phyloP scores from a whole-genome alignment of 2,888 invertebrate genomes.

The Chymomyza procnemis region DNA sequence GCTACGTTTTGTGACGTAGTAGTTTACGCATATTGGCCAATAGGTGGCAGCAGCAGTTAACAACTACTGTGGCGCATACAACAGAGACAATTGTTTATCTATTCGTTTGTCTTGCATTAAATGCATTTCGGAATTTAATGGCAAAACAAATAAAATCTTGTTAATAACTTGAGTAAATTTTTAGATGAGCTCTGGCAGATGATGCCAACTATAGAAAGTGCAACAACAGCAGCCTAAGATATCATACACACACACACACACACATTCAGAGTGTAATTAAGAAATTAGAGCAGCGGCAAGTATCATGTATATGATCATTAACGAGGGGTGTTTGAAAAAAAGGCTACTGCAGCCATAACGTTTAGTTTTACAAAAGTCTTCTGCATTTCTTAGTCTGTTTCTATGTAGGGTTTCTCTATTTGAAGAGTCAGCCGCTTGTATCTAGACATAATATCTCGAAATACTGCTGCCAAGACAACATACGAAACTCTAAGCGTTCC shows the following conservation, averaged over 20 bases:
- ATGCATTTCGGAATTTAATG: not conserved
- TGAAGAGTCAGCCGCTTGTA: no score
- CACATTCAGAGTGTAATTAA: conserved; percentile 61
- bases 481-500: no score
- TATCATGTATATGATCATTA: not conserved
- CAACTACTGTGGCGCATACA: conserved; percentile 22
- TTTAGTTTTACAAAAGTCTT: no score
- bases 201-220: not conserved
- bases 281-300: conserved; percentile 58
- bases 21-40: not conserved
- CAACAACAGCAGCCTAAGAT: not conserved
- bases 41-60: not conserved
- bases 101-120: conserved; percentile 26
- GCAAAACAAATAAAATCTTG: not conserved
- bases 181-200: not conserved
- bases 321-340: no score
- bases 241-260: not conserved
- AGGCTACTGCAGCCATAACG: no score
- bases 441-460: no score
- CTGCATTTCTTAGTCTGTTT: no score
- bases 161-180: not conserved
- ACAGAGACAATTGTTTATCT: conserved; percentile 51
- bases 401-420: no score
- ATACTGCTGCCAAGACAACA: no score
- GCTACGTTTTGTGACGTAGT: not conserved